Percentiles rank a stretch among this genome's conserved stretches.
Evolutionary conservation across 2,888 invertebrate species (phyloP).

Genomic region (Sturmia bella): DNA sequence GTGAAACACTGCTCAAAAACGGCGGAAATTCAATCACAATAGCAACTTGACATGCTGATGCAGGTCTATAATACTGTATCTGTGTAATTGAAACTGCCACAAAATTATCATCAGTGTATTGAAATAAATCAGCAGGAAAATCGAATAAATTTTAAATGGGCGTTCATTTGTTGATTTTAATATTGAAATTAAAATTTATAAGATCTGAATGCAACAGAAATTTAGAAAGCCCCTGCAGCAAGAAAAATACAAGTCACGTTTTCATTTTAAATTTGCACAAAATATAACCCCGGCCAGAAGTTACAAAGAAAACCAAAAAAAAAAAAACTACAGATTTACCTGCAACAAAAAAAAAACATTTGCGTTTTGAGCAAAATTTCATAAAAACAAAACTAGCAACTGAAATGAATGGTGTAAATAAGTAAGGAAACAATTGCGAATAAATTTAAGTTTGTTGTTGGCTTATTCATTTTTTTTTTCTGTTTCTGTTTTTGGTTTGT

Average conservation of each 20-base stretch:
- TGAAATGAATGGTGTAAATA: slow-evolving; percentile 41
- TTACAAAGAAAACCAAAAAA: not conserved
- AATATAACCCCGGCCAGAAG: not conserved
- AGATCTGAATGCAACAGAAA: not conserved
- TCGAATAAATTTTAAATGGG: slow-evolving; percentile 7
- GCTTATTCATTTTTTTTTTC: not conserved
- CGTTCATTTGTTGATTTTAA: slow-evolving; percentile 26
- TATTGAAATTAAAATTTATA: slow-evolving; percentile 26
- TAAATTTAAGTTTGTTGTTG: slow-evolving; percentile 26
- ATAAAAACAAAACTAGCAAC: slow-evolving; percentile 38
- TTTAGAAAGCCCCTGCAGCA: slow-evolving; percentile 8
- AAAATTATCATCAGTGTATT: slow-evolving; percentile 18
- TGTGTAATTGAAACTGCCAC: not conserved
- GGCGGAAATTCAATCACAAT: too few relatives aligned
- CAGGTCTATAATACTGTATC: not conserved
- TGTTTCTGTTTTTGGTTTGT: slow-evolving; percentile 24
- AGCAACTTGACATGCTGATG: not conserved
- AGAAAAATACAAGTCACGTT: slow-evolving; percentile 49
- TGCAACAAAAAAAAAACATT: slow-evolving; percentile 10
- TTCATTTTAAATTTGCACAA: slow-evolving; percentile 25
- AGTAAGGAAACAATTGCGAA: slow-evolving; percentile 46
- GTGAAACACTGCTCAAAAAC: not conserved
- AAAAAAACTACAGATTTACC: slow-evolving; percentile 10
- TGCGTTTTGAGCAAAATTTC: slow-evolving; percentile 8
- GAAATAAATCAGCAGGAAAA: slow-evolving; percentile 1